These are phyloP conservation scores for Plutomurus gul DNA, from an alignment of 1,140 invertebrate genomes.

Conservation along the genomic window DNA sequence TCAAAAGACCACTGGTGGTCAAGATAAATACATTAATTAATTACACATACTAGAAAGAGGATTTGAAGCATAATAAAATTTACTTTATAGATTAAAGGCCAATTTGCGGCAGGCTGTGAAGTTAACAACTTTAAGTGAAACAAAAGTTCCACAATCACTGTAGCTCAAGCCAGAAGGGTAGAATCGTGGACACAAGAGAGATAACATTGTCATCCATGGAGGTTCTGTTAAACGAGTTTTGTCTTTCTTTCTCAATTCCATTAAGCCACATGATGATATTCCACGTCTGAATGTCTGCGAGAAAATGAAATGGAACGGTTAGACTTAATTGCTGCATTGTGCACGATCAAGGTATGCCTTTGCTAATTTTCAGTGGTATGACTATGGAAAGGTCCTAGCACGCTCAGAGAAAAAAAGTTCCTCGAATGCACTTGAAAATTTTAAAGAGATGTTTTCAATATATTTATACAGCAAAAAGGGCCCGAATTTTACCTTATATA, in stretches of 20 bases:
- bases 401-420: no score
- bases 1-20: no score
- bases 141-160: slow-evolving; percentile 48
- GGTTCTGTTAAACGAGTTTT: slow-evolving; percentile 28
- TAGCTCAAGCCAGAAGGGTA: slow-evolving; percentile 22
- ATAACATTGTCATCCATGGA: slow-evolving; percentile 44
- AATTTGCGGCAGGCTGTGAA: slow-evolving; percentile 75
- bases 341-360: no score
- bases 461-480: background rate
- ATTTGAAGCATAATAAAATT: background rate
- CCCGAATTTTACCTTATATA: slow-evolving; percentile 68
- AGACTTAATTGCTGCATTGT: background rate
- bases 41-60: background rate
- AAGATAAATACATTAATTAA: background rate
- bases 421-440: no score
- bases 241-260: slow-evolving; percentile 38
- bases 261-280: slow-evolving; percentile 44
- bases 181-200: slow-evolving; percentile 43
- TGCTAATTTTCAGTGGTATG: no score
- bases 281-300: slow-evolving; percentile 48
- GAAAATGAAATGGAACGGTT: background rate
- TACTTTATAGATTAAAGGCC: slow-evolving; percentile 73
- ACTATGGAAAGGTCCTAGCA: no score
- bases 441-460: no score
- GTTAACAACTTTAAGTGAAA: slow-evolving; percentile 68